phyloP scores from a whole-genome alignment of 2,797 vertebrate genomes.

The Halcyon smyrnensis region DNA sequence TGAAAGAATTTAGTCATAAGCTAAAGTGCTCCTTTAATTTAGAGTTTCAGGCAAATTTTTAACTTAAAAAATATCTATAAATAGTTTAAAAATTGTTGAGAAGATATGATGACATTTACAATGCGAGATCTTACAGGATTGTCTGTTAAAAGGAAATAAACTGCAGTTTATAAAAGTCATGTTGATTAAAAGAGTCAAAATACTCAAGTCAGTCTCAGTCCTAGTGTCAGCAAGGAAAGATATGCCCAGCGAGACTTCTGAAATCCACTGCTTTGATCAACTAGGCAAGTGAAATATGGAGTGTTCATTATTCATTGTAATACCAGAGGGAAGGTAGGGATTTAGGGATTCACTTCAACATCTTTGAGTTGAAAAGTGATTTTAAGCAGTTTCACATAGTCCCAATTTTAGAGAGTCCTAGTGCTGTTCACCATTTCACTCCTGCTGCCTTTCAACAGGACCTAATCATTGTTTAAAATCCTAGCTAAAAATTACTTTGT shows the following conservation, averaged over 20 bases:
- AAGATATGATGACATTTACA: background rate
- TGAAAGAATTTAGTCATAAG: conserved; percentile 36
- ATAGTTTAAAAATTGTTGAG: background rate
- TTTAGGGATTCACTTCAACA: conserved; percentile 35
- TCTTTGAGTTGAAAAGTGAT: background rate
- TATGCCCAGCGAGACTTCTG: conserved; percentile 4
- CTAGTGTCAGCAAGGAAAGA: background rate
- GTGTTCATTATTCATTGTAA: conserved; percentile 7
- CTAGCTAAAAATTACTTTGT: background rate
- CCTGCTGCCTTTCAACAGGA: background rate
- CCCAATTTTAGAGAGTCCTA: background rate
- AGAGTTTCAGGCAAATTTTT: background rate
- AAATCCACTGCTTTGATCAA: conserved; percentile 46
- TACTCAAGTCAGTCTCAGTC: background rate
- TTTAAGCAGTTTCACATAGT: conserved; percentile 30
- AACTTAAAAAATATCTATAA: background rate
- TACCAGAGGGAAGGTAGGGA: background rate
- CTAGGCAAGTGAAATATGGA: conserved; percentile 1
- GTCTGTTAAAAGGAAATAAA: conserved; percentile 3
- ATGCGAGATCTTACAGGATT: background rate
- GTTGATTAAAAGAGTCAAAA: conserved; percentile 19
- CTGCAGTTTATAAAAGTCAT: background rate
- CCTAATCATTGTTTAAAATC: background rate
- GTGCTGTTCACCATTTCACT: background rate
- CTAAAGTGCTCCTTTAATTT: background rate